Base-by-base conservation (phyloP, 2,888 invertebrate species). In the Dendrolimus houi region DNA sequence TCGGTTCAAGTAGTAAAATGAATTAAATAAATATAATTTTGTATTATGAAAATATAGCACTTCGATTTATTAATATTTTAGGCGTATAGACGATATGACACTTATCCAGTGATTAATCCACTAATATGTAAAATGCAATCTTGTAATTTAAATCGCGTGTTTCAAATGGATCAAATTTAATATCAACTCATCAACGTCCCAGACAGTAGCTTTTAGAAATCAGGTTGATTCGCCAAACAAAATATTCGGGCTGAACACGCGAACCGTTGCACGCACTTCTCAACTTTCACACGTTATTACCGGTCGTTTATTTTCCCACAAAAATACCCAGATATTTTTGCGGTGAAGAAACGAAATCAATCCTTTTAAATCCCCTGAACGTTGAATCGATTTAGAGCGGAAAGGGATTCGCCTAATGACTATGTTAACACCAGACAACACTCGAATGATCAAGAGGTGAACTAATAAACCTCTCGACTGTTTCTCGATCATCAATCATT, bases 141-240 rank as follows among this genome's bases (percentile, higher is more conserved):
- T 29, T 29, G 3, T 29, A 65, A 66, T 62, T 64, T 63, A 52
- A 55, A 68, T 81, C 68, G 83, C 85, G 83, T 86, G 84, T 65
- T 65, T 68, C 74, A 77, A 83, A 80, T 71, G 74, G 68, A 66
- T 65, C 65, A 77, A 80, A 80, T 78, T 75, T 69, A 68, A 74
- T 72, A 63, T 65, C 68, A 69, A 62, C 61, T 67, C 69, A 71
- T 75, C 77, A 75, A 77, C 78, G 79, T 74, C 9, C 79, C 84
- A 86, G 85, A 81, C 87, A 74, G 87, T 82, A 86, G 88, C 85
- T 62, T 69, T 75, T 75, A 70, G 74, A 72, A 79, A 81, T 83
- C 77, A 79, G 79, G 75, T 70, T 71, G 74, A 63, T 64, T 70
- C 69, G 71, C 75, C 70, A 72, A 81, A 79, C 71, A 74, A 70